Evolutionary conservation across 1,140 invertebrate genomes (phyloP), one percentile per base, ranked within the genome.

Genomic region (Zaprionus inermis): DNA sequence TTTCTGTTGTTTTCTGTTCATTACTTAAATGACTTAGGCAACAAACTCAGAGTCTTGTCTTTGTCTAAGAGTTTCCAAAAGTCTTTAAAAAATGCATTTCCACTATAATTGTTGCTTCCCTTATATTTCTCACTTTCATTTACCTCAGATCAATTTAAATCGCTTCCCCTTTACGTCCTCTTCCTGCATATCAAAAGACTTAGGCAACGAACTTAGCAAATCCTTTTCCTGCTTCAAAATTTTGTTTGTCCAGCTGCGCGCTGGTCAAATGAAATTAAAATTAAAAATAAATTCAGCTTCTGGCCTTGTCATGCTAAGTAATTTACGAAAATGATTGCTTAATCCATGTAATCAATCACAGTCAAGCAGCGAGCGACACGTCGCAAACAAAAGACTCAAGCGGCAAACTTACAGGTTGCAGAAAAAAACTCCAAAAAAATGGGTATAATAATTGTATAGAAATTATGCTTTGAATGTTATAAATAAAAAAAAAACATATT

Each of bases 221-320:
- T 11, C 11, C 11, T 3, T 22, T 58, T 64, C 34, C 46, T 38
- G 69, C 14, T 70, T 63, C 14, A 36, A 11, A 32, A 36, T 63
- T n/a, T 36, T 18, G 5, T 22, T 11, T 49, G 44, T 20, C n/a
- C 44, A 18, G 30, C 24, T 55, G 24, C 7, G 14, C 28, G 24
- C 24, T 28, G 28, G 12, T 51, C 64, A 83, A 76, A 79, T 74
- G 70, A 77, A 78, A 59, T 70, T 69, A 30, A 58, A 57, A 65
- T 16, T 73, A 56, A 58, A 57, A 65, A 12, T 73, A 56, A 58
- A 79, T 56, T 71, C 61, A n/a, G 14, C 22, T 14, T 74, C 54
- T 28, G 68, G 78, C 64, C 34, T 66, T 82, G 83, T 89, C 83
- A 88, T 88, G 84, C 79, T 67, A 89, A 89, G 89, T 88, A 88